Percentiles rank a stretch among this genome's conserved stretches.
Evolutionary conservation across 2,113 vertebrate genomes (phyloP).

Genomic region (Accipiter cooperii): DNA sequence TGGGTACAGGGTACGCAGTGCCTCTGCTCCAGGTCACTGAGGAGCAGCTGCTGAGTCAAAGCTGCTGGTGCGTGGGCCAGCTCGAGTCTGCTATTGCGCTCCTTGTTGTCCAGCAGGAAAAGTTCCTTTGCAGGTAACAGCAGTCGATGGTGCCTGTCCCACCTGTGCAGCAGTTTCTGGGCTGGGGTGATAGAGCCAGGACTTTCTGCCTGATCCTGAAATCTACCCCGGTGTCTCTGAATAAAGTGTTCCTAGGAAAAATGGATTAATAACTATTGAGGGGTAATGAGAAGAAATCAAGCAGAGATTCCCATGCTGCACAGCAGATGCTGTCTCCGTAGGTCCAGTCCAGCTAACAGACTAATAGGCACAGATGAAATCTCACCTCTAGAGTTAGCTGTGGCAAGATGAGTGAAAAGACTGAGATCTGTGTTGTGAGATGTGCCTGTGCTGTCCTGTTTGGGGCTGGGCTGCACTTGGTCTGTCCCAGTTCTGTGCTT

Average conservation of each 20-base stretch:
- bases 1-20: not conserved
- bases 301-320: not conserved
- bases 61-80: not conserved
- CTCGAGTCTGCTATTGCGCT: not conserved
- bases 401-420: not conserved
- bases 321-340: not conserved
- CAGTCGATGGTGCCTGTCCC: not conserved
- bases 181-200: not conserved
- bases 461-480: not conserved
- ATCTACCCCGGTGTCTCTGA: too few relatives aligned
- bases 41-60: not conserved
- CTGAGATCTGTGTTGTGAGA: not conserved
- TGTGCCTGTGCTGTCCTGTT: not conserved
- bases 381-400: not conserved
- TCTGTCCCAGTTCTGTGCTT: not conserved
- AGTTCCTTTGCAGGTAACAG: not conserved
- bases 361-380: not conserved
- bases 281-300: not conserved
- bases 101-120: fast-evolving
- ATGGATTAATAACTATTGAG: not conserved
- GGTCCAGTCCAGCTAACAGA: fast-evolving
- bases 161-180: not conserved
- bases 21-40: not conserved
- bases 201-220: not conserved
- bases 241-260: not conserved